phyloP scores from a whole-genome alignment of 1,140 invertebrate species.

The Drosophila oshimai region DNA sequence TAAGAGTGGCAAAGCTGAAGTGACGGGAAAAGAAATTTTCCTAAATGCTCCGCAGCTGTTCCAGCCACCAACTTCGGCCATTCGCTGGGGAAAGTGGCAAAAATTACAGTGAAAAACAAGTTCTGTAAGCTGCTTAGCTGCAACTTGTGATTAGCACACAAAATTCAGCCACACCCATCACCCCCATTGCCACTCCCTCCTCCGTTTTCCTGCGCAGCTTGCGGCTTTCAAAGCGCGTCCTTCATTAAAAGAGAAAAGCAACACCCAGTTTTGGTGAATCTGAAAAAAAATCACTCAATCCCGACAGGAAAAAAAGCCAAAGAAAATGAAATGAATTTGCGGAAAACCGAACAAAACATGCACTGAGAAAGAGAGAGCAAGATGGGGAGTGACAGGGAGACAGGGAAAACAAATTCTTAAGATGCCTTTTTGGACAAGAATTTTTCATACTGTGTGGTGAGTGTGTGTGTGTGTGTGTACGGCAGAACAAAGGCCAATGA shows the following conservation, averaged over 20 bases:
- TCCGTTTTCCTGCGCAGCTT: slow-evolving; percentile 4
- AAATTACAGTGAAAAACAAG: slow-evolving; percentile 68
- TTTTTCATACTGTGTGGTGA: slow-evolving; percentile 1
- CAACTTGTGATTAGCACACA: slow-evolving; percentile 74
- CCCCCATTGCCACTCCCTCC: too few species aligned
- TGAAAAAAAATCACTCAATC: slow-evolving; percentile 32
- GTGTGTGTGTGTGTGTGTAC: not conserved
- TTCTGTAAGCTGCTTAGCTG: slow-evolving; percentile 75
- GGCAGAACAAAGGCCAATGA: slow-evolving; percentile 16
- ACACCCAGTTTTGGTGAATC: slow-evolving; percentile 1
- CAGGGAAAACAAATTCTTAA: slow-evolving; percentile 13
- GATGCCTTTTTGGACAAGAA: slow-evolving; percentile 36
- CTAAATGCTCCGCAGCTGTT: slow-evolving; percentile 47
- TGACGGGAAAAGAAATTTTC: slow-evolving; percentile 22
- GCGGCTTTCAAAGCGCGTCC: slow-evolving; percentile 46
- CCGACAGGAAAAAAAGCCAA: slow-evolving; percentile 16
- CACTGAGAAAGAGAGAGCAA: slow-evolving; percentile 6
- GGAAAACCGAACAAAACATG: slow-evolving; percentile 43
- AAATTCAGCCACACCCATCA: slow-evolving; percentile 15
- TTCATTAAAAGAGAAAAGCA: slow-evolving; percentile 55
- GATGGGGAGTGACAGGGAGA: slow-evolving; percentile 1
- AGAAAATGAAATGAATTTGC: slow-evolving; percentile 44
- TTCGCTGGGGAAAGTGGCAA: slow-evolving; percentile 36
- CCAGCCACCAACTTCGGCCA: slow-evolving; percentile 29
- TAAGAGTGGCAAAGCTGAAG: not conserved